Conservation (phyloP, 2,888 invertebrate genomes). For the Drosophila fulvimacula region DNA sequence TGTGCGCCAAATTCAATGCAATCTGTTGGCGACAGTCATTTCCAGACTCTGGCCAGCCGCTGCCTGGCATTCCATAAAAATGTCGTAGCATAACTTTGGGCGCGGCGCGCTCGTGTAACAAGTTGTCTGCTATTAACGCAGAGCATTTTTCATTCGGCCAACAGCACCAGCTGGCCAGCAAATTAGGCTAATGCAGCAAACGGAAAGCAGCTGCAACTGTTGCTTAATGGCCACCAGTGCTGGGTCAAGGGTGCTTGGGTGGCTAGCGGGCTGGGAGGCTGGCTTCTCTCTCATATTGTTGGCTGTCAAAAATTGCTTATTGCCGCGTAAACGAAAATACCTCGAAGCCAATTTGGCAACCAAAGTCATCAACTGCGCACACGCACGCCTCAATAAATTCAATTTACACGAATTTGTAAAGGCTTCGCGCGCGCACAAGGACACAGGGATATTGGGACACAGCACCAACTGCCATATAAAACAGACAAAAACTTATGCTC, state of each 20-base stretch:
- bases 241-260: neutral
- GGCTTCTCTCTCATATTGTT: slow-evolving; percentile 5
- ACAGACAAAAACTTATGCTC: slow-evolving; percentile 60
- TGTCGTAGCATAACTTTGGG: slow-evolving; percentile 67
- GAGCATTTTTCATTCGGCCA: slow-evolving; percentile 54
- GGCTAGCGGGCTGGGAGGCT: neutral
- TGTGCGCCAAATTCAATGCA: slow-evolving; percentile 67
- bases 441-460: no score
- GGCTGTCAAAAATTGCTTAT: slow-evolving; percentile 53
- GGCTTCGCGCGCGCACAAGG: slow-evolving; percentile 53
- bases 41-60: slow-evolving; percentile 7
- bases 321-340: slow-evolving; percentile 56
- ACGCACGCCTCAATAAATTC: slow-evolving; percentile 80
- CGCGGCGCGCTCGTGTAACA: slow-evolving; percentile 64
- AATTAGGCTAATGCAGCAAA: slow-evolving; percentile 72
- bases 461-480: slow-evolving; percentile 46
- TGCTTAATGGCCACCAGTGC: slow-evolving; percentile 43
- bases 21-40: slow-evolving; percentile 54
- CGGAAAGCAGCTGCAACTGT: slow-evolving; percentile 65
- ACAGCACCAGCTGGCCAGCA: slow-evolving; percentile 62
- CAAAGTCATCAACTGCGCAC: slow-evolving; percentile 78
- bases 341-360: slow-evolving; percentile 77
- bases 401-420: slow-evolving; percentile 80
- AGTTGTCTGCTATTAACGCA: slow-evolving; percentile 66
- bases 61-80: slow-evolving; percentile 51